Conservation (phyloP, 2,113 vertebrate species). For the Cavia aperea region DNA sequence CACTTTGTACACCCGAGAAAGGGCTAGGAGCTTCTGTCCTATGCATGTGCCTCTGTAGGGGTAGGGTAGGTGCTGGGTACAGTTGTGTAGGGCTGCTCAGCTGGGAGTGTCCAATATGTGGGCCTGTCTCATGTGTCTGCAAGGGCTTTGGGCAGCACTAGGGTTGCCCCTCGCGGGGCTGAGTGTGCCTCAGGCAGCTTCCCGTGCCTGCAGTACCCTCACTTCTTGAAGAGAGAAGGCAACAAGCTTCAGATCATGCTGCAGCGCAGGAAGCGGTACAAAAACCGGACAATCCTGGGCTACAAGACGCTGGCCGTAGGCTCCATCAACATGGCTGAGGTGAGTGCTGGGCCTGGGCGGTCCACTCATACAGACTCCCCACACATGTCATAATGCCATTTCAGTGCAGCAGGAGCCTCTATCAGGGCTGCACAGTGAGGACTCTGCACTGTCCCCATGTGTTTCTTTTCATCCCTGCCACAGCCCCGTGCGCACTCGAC, state of each 20-base stretch:
- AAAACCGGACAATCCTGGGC: conserved; percentile 92
- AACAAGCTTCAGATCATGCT: conserved; percentile 97
- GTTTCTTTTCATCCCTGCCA: not conserved
- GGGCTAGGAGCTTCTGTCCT: not conserved
- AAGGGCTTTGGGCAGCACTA: not conserved
- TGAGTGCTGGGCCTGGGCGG: conserved; percentile 48
- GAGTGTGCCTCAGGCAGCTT: not conserved
- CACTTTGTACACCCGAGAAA: not conserved
- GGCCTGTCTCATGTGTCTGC: not conserved
- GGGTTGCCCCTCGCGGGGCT: not conserved
- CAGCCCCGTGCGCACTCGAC: rapidly evolving
- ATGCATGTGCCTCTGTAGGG: not conserved
- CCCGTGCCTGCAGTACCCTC: conserved; percentile 83
- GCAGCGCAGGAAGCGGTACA: conserved; percentile 92
- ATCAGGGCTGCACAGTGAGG: rapidly evolving
- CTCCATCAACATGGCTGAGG: conserved; percentile 95
- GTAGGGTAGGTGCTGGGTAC: not conserved
- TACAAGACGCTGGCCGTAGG: conserved; percentile 94
- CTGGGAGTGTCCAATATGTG: not conserved
- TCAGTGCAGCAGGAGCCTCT: not conserved
- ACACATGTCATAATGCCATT: not conserved
- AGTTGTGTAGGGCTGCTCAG: not conserved
- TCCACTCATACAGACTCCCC: rapidly evolving
- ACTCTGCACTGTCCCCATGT: not conserved
- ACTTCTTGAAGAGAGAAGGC: conserved; percentile 94